Percentiles rank a stretch among this genome's conserved stretches.
phyloP scores from a whole-genome alignment of 2,113 vertebrate species.

The Aegotheles bennettii region DNA sequence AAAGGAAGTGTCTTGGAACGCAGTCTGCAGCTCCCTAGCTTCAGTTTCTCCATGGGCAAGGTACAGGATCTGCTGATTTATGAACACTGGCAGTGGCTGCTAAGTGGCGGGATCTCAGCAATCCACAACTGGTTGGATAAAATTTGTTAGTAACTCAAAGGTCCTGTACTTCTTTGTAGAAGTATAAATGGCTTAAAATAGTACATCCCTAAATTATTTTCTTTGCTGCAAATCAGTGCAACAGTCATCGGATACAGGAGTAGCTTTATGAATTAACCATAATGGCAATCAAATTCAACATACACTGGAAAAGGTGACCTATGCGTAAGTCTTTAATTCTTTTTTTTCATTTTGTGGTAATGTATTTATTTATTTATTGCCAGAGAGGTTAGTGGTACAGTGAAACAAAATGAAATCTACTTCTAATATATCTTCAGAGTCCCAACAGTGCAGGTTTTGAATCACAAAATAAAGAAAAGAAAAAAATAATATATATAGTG shows the following conservation, averaged over 20 bases:
- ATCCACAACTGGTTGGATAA: background rate
- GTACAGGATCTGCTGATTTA: background rate
- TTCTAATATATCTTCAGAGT: background rate
- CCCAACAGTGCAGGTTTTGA: background rate
- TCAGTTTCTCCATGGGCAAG: background rate
- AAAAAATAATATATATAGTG: background rate
- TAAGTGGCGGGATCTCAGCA: background rate
- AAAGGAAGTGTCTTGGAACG: background rate
- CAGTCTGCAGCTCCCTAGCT: background rate
- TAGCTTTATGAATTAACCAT: background rate
- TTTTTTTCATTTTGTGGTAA: background rate
- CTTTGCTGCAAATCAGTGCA: background rate
- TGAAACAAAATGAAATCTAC: constrained; percentile 22
- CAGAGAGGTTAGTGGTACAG: background rate
- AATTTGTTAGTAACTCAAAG: background rate
- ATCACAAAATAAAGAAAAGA: background rate
- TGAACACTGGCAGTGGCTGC: background rate
- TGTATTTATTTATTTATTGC: constrained; percentile 25
- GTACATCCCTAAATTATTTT: background rate
- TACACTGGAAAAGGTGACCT: background rate
- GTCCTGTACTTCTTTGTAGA: background rate
- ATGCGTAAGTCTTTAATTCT: background rate
- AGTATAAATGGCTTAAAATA: background rate
- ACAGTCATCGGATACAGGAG: background rate
- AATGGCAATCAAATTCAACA: background rate